Evolutionary conservation across 2,888 invertebrate species (phyloP), one percentile per base, ranked within the genome.

Genomic region (Cataglyphis livida): DNA sequence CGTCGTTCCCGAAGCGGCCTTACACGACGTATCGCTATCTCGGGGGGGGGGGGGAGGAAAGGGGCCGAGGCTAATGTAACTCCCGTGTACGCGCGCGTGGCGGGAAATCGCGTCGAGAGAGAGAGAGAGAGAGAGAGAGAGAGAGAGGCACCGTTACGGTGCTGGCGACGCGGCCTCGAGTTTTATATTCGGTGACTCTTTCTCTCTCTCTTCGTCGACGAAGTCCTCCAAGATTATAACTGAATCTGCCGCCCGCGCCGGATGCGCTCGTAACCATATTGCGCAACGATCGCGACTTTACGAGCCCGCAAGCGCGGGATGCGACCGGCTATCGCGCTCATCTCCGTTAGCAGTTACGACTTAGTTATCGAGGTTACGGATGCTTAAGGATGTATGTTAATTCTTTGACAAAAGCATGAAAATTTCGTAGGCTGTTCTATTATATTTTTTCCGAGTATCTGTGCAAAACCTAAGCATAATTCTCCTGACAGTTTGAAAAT

Each of bases 61-160:
- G 25, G 25, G 25, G 18, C 6, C 85, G 76, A n/a, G 87, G 90
- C 90, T 92, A 93, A 93, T 92, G 93, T 91, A 91, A 93, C 88
- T 92, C 90, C 87, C 91, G 90, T 92, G 92, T 93, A 87, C 85
- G 59, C 75, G 74, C 87, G 85, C 83, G 85, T 84, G 85, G 87
- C 90, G 88, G 87, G 88, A 86, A 87, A 89, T 91, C 87, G 87
- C 85, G 61, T 9, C 2, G 70, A 41, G 12, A 41, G 2, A 4
- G 28, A 9, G 3, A 3, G 32, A 9, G 6, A 68, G 3, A 3
- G 32, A 9, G 38, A 7, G 38, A 38, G 59, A 75, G 68, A 74
- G 64, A 64, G 32, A 44, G 32, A 78, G 71, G 74, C 83, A 85
- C 87, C 88, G 89, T 88, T 89, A 87, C 70, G 65, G 15, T 9